Evolutionary conservation across 2,888 invertebrate genomes (phyloP).

Genomic region (Tenthredo scrophulariae): DNA sequence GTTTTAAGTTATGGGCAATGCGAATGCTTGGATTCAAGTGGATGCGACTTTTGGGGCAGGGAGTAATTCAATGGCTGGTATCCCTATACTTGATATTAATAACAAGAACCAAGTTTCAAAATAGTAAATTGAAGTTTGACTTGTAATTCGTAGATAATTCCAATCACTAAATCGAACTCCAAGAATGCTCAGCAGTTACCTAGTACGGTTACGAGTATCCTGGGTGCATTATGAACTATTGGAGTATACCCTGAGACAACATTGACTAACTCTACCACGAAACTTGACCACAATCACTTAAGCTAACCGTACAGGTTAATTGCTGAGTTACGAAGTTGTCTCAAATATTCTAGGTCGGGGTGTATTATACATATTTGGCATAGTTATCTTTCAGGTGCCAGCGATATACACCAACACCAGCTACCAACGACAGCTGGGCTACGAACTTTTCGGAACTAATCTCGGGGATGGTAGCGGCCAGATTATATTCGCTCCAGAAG

Average conservation of each 20-base stretch:
- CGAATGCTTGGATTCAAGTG: neutral
- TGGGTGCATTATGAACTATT: slow-evolving; percentile 44
- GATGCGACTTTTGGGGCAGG: neutral
- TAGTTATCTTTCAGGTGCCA: slow-evolving; percentile 35
- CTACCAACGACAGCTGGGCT: slow-evolving; percentile 40
- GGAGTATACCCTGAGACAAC: slow-evolving; percentile 41
- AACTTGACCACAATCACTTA: slow-evolving; percentile 51
- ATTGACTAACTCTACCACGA: slow-evolving; percentile 30
- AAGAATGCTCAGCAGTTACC: neutral
- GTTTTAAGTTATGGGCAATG: neutral
- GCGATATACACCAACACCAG: slow-evolving; percentile 27
- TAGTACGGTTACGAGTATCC: neutral
- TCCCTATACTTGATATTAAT: neutral
- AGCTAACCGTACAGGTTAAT: slow-evolving; percentile 51
- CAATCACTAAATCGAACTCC: neutral
- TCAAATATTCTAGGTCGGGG: slow-evolving; percentile 20
- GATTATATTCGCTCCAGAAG: slow-evolving; percentile 39
- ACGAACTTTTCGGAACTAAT: slow-evolving; percentile 46
- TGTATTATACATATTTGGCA: slow-evolving; percentile 39
- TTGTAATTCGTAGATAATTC: slow-evolving; percentile 1
- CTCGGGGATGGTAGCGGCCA: slow-evolving; percentile 43
- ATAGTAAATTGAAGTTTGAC: neutral
- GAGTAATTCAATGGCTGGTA: neutral
- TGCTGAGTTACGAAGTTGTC: slow-evolving; percentile 42
- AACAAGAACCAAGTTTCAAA: neutral